Conservation (phyloP, 2,113 vertebrate species). For the Rattus rattus region DNA sequence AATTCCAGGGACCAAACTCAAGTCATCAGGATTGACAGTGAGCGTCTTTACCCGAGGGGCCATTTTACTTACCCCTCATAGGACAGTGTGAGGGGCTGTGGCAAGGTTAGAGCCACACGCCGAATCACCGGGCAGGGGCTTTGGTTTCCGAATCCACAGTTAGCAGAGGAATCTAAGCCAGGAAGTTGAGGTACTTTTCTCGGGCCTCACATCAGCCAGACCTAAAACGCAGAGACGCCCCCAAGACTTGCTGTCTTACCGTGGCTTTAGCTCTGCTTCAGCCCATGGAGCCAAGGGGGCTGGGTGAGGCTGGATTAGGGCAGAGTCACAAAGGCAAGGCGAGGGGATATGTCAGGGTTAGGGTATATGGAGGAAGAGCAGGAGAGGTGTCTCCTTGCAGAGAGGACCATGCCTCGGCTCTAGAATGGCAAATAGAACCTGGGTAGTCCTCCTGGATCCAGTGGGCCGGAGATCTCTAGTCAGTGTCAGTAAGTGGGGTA, state of each 20-base stretch:
- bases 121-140: rapidly evolving
- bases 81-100: background rate
- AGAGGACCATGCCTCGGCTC: rapidly evolving
- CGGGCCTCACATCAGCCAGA: background rate
- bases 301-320: background rate
- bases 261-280: background rate
- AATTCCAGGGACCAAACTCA: background rate
- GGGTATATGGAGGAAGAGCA: too few relatives aligned
- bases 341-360: background rate
- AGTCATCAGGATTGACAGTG: rapidly evolving
- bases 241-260: background rate
- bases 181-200: background rate
- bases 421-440: background rate
- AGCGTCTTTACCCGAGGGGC: background rate
- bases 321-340: background rate
- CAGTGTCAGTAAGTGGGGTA: background rate
- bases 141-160: background rate
- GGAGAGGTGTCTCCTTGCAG: background rate
- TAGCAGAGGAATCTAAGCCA: background rate
- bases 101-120: too few relatives aligned
- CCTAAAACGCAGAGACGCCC: background rate
- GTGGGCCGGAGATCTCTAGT: too few relatives aligned
- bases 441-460: rapidly evolving
- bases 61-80: background rate
- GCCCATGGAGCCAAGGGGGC: background rate